Conservation (phyloP, 2,797 vertebrate genomes). For the Siniperca obscura region DNA sequence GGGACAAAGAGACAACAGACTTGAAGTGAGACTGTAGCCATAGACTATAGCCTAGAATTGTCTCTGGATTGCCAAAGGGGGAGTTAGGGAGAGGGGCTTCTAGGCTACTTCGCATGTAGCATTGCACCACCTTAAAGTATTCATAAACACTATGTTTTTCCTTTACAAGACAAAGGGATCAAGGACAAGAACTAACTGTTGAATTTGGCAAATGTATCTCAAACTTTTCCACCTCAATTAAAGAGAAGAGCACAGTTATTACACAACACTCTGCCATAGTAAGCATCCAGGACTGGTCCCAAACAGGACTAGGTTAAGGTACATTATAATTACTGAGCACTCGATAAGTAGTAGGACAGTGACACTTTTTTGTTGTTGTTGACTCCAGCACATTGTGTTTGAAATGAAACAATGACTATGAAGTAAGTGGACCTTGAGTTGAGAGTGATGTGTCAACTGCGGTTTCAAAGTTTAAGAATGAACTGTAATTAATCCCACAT, state of each 20-base stretch:
- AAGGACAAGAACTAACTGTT: not conserved
- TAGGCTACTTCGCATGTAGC: not conserved
- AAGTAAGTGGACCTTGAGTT: not conserved
- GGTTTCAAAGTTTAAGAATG: not conserved
- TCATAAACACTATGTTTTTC: constrained; percentile 2
- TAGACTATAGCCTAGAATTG: not conserved
- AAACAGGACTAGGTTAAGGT: not conserved
- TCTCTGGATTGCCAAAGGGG: not conserved
- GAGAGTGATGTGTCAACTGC: not conserved
- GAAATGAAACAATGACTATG: not conserved
- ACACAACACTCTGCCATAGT: not conserved
- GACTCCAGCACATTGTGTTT: not conserved
- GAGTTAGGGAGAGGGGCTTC: not conserved
- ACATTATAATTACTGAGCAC: not conserved
- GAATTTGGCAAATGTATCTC: not conserved
- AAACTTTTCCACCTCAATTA: not conserved
- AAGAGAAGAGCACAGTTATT: not conserved
- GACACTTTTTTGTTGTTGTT: not conserved
- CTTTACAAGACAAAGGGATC: not conserved
- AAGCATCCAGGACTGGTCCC: not conserved
- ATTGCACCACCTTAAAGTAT: not conserved
- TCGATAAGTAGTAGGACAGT: not conserved
- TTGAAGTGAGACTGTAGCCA: not conserved
- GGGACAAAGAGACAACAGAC: not conserved
- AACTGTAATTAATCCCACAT: not conserved